Base-by-base conservation (phyloP, 2,888 invertebrate genomes). In the Macrophya alboannulata region DNA sequence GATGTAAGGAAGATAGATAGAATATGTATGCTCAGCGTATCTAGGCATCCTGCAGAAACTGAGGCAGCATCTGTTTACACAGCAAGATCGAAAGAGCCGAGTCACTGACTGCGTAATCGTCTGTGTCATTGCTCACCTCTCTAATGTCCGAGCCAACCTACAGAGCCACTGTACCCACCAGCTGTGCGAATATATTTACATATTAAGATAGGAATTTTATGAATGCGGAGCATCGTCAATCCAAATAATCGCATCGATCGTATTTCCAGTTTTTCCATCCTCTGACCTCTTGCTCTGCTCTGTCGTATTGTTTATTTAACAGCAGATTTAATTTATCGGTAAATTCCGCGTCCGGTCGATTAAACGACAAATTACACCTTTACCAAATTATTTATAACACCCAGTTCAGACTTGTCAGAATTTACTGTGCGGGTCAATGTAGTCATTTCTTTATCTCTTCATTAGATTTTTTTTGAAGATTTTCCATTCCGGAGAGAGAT, bases 101-200 rank as follows among this genome's bases (percentile, higher is more conserved):
- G 79, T 81, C 79, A 62, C 79, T 81, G 79, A 81, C 79, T 81
- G 79, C 59, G 79, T 81, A 81, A 81, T 81, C 79, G 79, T 81
- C 79, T 62, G 79, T 81, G 59, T 81, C 79, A 81, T 81, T 81
- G 79, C 79, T 81, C 62, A 81, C 79, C 79, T 81, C 79, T 81
- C 79, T 81, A 62, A 81, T 81, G 79, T 40, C 62, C 21, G 59
- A 62, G 12, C 79, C 62, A 43, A 10, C 43, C 79, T 74, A 25
- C 12, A 21, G 21, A 21, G 21, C 21, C n/a, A 5, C 10, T n/a
- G 8, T 74, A 74, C 10, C 45, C 10, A 37, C 37, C 79, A 43
- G 62, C 40, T 17, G 59, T 62, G 43, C 21, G 31, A 40, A 40
- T 51, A 21, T 81, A 81, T 81, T 62, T 59, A 21, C 59, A 81